These are phyloP conservation scores for Macaca mulatta DNA, from an alignment of 2,113 vertebrate genomes.

Conservation along the genomic window DNA sequence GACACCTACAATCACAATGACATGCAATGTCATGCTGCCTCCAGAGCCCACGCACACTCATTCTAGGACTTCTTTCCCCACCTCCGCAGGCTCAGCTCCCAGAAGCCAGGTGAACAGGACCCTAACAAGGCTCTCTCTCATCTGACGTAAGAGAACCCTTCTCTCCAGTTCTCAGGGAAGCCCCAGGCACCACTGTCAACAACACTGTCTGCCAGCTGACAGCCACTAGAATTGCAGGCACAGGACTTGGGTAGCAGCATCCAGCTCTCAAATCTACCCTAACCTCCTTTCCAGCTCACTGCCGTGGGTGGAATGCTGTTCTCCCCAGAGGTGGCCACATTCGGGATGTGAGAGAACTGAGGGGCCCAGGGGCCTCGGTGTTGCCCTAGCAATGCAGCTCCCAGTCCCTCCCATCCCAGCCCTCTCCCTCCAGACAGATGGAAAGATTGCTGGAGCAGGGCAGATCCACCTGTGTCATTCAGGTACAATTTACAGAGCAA, in stretches of 20 bases:
- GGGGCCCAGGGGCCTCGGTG: background rate
- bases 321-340: background rate
- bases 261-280: background rate
- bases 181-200: background rate
- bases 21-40: background rate
- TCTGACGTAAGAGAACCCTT: background rate
- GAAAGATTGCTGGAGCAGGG: background rate
- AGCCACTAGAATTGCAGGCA: background rate
- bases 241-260: background rate
- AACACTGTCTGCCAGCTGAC: background rate
- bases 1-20: background rate
- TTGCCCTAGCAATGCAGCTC: background rate
- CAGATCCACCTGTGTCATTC: background rate
- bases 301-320: background rate
- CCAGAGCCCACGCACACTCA: background rate
- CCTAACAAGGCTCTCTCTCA: background rate
- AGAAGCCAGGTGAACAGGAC: background rate
- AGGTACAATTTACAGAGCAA: background rate
- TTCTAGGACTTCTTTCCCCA: background rate
- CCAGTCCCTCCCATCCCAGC: background rate
- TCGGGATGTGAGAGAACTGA: background rate
- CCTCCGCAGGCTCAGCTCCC: background rate
- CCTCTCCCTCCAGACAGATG: background rate
- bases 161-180: background rate
- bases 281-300: background rate